Base-by-base conservation (phyloP, 2,888 invertebrate genomes). In the Hyalella azteca region DNA sequence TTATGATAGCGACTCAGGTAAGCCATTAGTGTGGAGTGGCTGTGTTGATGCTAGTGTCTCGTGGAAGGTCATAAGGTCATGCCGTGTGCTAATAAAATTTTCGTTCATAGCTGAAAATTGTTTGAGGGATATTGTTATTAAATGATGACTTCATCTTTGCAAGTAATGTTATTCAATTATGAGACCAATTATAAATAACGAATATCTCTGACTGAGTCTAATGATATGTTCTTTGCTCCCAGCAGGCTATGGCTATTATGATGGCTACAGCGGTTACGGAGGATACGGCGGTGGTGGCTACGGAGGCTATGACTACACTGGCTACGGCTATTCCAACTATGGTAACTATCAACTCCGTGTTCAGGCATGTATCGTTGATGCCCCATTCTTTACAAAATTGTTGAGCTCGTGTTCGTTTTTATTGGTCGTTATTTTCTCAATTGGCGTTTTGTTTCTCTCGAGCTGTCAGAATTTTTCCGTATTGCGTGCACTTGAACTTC, bases 301-400 rank as follows among this genome's bases (percentile, higher is more conserved):
- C 41, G 82, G 82, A 26, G 81, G 81, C 48, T 83, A 84, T 45
- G 80, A 84, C 49, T 80, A 84, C 66, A 79, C 80, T 41, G 84
- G 84, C 73, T 84, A 84, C 77, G 79, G 79, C 48, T 83, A 81
- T 73, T 79, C 81, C 60, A 82, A 82, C 54, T 84, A 84, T 82
- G 84, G 84, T 82, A 81, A 82, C 78, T 81, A 82, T 84, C 82
- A 82, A 80, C 80, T 79, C 79, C 80, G 73, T 59, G 80, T 66
- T 66, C 66, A 66, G 66, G 66, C 66, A 66, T 66, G 66, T 66
- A 66, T 66, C 66, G 66, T 66, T 66, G 39, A 66, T 36, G 66
- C 36, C n/a, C 39, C 66, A 15, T 66, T 66, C 19, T 66, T 66
- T 29, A 36, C n/a, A 36, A 5, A 19, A 13, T 54, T 50, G 29